Conservation (phyloP, 2,113 vertebrate species). For the Hirundichthys speculiger region DNA sequence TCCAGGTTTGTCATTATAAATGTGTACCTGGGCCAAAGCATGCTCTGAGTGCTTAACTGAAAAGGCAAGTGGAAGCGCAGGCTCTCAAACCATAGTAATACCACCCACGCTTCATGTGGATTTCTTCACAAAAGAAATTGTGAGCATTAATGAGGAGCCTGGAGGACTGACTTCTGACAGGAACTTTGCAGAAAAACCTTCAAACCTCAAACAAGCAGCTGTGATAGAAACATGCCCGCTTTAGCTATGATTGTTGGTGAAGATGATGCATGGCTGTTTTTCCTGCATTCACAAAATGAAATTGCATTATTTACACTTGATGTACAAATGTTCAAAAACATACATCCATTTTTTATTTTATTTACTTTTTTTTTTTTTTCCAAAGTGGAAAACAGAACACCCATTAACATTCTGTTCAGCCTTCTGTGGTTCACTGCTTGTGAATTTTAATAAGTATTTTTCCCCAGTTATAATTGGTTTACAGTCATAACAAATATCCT, state of each 20-base stretch:
- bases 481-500: no score
- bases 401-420: no score
- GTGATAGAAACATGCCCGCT: neutral
- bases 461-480: no score
- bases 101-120: constrained; percentile 30
- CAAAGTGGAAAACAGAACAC: no score
- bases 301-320: neutral
- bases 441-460: no score
- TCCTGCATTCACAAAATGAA: neutral
- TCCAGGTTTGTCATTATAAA: constrained; percentile 14
- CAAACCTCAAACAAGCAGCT: constrained; percentile 19
- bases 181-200: constrained; percentile 13
- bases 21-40: constrained; percentile 1
- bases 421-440: no score
- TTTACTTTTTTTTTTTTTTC: neutral
- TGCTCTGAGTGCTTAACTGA: constrained; percentile 1
- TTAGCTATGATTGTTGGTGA: neutral
- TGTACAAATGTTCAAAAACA: neutral
- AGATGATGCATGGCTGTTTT: neutral
- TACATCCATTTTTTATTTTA: no score
- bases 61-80: constrained; percentile 21
- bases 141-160: constrained; percentile 35
- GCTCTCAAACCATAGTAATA: constrained; percentile 21
- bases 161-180: constrained; percentile 22
- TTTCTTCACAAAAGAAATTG: constrained; percentile 29